These are phyloP conservation scores for Phainopepla nitens DNA, from an alignment of 2,113 vertebrate species.

Conservation along the genomic window DNA sequence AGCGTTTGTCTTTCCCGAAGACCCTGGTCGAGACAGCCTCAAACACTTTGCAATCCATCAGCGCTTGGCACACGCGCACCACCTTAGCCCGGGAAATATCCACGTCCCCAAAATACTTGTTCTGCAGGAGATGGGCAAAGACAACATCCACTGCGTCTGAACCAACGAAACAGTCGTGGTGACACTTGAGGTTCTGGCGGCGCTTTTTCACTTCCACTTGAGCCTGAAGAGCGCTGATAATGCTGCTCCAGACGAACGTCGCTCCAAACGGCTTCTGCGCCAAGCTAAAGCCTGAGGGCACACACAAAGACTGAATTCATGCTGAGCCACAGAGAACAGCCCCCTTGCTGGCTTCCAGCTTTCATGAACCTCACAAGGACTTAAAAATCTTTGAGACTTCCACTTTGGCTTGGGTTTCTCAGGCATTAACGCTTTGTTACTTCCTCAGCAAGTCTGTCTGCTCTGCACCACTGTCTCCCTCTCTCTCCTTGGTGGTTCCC, in stretches of 20 bases:
- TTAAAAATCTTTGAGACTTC: neutral
- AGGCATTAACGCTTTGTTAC: neutral
- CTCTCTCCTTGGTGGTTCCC: neutral
- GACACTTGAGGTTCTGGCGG: slow-evolving; percentile 88
- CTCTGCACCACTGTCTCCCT: neutral
- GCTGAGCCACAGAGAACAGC: neutral
- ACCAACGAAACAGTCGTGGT: slow-evolving; percentile 92
- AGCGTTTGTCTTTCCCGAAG: slow-evolving; percentile 91
- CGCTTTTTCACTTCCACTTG: slow-evolving; percentile 91
- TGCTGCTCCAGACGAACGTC: slow-evolving; percentile 92
- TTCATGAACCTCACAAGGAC: neutral
- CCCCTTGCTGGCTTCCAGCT: neutral
- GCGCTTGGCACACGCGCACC: slow-evolving; percentile 89
- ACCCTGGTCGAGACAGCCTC: slow-evolving; percentile 87
- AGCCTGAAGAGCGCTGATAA: slow-evolving; percentile 86
- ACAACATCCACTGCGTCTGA: slow-evolving; percentile 92
- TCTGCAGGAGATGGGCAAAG: slow-evolving; percentile 88
- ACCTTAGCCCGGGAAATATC: slow-evolving; percentile 92
- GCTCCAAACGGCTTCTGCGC: slow-evolving; percentile 92
- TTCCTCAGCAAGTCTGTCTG: neutral
- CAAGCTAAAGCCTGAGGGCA: slow-evolving; percentile 77
- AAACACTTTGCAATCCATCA: slow-evolving; percentile 95
- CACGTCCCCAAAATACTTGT: slow-evolving; percentile 87
- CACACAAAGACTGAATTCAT: neutral
- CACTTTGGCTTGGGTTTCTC: neutral